Evolutionary conservation across 2,113 vertebrate species (phyloP).

Genomic region (Chaenogobius annularis): DNA sequence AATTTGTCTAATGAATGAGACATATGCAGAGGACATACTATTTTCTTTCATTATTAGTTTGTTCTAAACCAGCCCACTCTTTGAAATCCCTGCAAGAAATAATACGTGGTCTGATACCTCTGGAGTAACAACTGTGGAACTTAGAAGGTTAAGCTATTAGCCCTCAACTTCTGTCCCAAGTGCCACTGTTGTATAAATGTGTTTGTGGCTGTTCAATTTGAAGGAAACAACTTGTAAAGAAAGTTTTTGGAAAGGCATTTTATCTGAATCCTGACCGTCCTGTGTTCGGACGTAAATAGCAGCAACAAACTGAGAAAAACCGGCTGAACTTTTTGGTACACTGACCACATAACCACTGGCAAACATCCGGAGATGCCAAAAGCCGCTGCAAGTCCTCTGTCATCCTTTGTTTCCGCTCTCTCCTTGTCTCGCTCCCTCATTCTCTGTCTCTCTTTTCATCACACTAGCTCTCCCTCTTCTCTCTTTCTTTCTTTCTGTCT

Average conservation of each 20-base stretch:
- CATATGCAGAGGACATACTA: background rate
- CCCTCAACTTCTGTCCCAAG: background rate
- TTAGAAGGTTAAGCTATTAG: no score
- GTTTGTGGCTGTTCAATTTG: background rate
- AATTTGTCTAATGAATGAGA: slow-evolving; percentile 23
- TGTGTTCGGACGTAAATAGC: background rate
- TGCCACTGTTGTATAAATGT: background rate
- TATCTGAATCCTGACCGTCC: background rate
- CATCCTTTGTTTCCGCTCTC: slow-evolving; percentile 23
- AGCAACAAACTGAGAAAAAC: background rate
- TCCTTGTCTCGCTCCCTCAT: background rate
- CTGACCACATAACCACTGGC: slow-evolving; percentile 12
- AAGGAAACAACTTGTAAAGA: background rate
- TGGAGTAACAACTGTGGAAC: background rate
- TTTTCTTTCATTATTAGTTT: background rate
- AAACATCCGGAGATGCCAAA: slow-evolving; percentile 6
- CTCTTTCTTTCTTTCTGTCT: background rate
- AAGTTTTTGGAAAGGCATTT: background rate
- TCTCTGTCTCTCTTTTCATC: background rate
- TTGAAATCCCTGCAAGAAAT: background rate
- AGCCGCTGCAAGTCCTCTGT: slow-evolving; percentile 7
- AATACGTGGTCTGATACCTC: background rate
- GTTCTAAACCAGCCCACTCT: background rate
- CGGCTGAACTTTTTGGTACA: slow-evolving; percentile 3
- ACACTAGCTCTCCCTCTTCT: background rate